phyloP scores from a whole-genome alignment of 1,140 invertebrate genomes.

The Phocides pigmalion region DNA sequence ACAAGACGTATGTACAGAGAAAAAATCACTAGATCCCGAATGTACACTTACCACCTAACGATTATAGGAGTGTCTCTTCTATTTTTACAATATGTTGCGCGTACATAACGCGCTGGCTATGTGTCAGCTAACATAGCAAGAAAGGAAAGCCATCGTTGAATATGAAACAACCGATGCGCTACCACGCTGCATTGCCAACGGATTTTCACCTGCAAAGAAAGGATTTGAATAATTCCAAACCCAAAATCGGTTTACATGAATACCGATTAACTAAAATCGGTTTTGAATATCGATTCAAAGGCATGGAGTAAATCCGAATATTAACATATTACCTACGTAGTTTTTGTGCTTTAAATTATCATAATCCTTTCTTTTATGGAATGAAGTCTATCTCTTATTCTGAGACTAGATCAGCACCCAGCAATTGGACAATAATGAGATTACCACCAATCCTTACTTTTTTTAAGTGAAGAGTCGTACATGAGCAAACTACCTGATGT shows the following conservation, averaged over 20 bases:
- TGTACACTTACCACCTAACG: conserved; percentile 6
- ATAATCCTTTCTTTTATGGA: no score
- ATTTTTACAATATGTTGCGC: conserved; percentile 50
- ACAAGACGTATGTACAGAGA: conserved; percentile 11
- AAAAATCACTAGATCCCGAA: background rate
- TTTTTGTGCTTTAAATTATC: no score
- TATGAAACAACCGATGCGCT: conserved; percentile 49
- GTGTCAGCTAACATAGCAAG: conserved; percentile 63
- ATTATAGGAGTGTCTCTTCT: background rate
- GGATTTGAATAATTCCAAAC: conserved; percentile 41
- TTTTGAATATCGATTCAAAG: conserved; percentile 27
- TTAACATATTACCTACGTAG: background rate
- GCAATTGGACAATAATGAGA: no score
- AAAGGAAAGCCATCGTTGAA: conserved; percentile 53
- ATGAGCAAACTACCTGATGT: no score
- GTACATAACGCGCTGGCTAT: conserved; percentile 60
- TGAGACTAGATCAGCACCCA: no score
- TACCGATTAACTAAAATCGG: conserved; percentile 18
- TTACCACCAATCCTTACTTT: no score
- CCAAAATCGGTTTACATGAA: conserved; percentile 27
- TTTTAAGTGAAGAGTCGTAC: no score
- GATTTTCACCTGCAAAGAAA: conserved; percentile 70
- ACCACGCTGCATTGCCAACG: conserved; percentile 75
- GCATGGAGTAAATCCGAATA: conserved; percentile 4
- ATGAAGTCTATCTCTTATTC: no score